Evolutionary conservation across 2,888 invertebrate species (phyloP), one percentile per base, ranked within the genome.

Genomic region (Hypercompe scribonia): DNA sequence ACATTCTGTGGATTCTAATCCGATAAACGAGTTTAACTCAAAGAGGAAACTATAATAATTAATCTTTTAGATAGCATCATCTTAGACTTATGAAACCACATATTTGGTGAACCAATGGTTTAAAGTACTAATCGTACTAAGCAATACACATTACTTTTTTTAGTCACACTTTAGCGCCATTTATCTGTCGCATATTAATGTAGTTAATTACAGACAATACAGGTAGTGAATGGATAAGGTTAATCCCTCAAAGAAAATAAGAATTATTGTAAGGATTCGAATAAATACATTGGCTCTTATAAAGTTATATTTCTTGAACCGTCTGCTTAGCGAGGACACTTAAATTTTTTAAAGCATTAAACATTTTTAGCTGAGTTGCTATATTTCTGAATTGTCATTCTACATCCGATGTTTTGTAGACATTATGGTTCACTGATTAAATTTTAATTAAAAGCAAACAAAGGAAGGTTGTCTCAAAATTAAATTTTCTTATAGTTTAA

Each of bases 391-490:
- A 61, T 18, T 31, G 61, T 34, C 33, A 54, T 50, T 15, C 33
- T n/a, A 54, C 8, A 15, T n/a, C n/a, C 28, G 15, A 24, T n/a
- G 15, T 54, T 33, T 34, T 34, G 50, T 24, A 50, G 68, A 54
- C 68, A 33, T 65, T 50, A 54, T 54, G 67, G 24, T 54, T n/a
- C 18, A 61, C 39, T 39, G 21, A 61, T 70, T 24, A 46, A 70
- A 63, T 64, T 64, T 70, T 70, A 70, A 70, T 70, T 70, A 70
- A 70, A 70, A 63, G 46, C 7, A 46, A 15, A 46, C 42, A 61
- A 58, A 24, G 21, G 63, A 8, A 63, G 42, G 63, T 42, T 34
- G 46, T 34, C 24, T 58, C 28, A 39, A 39, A 61, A 69, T 69
- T 54, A 28, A 61, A 69, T 42, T 42, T 28, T 13, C 65, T 36